Conservation (phyloP, 1,140 invertebrate species). For the Linepithema humile region DNA sequence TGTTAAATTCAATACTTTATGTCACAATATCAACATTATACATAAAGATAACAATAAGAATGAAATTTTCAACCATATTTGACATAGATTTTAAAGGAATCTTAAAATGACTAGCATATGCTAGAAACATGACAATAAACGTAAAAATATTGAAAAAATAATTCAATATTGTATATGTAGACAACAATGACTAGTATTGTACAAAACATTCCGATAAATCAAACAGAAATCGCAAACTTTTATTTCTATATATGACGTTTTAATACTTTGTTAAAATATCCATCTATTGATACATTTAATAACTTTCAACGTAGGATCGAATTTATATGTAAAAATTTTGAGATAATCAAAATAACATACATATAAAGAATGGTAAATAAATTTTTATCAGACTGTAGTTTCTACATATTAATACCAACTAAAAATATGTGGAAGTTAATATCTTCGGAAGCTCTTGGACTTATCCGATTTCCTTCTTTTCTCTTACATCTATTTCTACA, state of each 20-base stretch:
- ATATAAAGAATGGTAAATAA: background rate
- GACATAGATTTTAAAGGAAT: background rate
- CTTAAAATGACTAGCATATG: conserved; percentile 32
- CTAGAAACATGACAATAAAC: conserved; percentile 15
- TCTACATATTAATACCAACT: background rate
- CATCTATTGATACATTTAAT: background rate
- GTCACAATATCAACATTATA: background rate
- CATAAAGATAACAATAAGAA: background rate
- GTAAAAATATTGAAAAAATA: conserved; percentile 36
- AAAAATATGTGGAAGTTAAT: conserved; percentile 28
- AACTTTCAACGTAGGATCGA: background rate
- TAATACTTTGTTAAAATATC: background rate
- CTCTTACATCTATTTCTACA: conserved; percentile 10
- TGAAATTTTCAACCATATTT: background rate
- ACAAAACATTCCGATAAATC: background rate
- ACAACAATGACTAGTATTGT: conserved; percentile 46
- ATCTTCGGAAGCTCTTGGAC: conserved; percentile 32
- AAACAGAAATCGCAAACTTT: conserved; percentile 7
- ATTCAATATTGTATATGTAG: conserved; percentile 9
- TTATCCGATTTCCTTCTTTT: conserved; percentile 27
- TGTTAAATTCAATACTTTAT: background rate
- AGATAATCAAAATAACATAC: background rate
- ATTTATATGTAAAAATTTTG: background rate
- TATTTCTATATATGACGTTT: background rate
- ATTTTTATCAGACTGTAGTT: too few species aligned